Evolutionary conservation across 2,113 vertebrate genomes (phyloP).

Genomic region (Microtus pennsylvanicus): DNA sequence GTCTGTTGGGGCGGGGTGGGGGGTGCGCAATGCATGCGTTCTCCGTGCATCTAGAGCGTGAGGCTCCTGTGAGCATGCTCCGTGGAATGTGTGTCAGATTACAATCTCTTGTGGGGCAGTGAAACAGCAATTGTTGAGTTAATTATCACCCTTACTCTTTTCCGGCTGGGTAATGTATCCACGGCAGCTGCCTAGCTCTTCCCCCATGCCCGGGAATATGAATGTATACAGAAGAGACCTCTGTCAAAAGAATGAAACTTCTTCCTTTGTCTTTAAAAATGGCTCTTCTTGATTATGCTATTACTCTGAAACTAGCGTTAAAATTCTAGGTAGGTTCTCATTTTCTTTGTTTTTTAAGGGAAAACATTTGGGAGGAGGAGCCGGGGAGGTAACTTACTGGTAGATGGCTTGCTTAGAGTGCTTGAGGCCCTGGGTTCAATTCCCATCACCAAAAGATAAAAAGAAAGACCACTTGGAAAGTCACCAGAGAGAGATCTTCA

Average conservation of each 20-base stretch:
- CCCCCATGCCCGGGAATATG: not conserved
- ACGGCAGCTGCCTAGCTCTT: not conserved
- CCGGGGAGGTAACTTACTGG: not conserved
- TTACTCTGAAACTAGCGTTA: constrained; percentile 61
- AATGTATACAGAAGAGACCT: not conserved
- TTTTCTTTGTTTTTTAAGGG: constrained; percentile 43
- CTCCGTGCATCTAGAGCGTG: constrained; percentile 52
- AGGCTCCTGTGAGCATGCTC: constrained; percentile 69
- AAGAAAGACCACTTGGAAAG: not conserved
- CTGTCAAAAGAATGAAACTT: not conserved
- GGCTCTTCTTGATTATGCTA: not conserved
- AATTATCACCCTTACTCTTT: not conserved
- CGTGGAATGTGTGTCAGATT: constrained; percentile 15
- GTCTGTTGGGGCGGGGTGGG: not conserved
- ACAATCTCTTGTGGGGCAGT: not conserved
- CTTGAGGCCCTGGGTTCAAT: not conserved
- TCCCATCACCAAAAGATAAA: not conserved
- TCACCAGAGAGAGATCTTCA: not conserved
- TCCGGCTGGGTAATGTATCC: constrained; percentile 19
- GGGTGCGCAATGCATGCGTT: constrained; percentile 55
- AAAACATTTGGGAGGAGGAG: not conserved
- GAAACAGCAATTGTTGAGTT: not conserved
- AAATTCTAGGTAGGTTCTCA: constrained; percentile 45
- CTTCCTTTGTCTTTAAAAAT: constrained; percentile 21
- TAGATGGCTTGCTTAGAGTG: not conserved